A percentile compares a stretch with the other conserved stretches of the same genome.
These are phyloP conservation scores for Cephonodes hylas DNA, from an alignment of 2,888 invertebrate species.

Conservation along the genomic window DNA sequence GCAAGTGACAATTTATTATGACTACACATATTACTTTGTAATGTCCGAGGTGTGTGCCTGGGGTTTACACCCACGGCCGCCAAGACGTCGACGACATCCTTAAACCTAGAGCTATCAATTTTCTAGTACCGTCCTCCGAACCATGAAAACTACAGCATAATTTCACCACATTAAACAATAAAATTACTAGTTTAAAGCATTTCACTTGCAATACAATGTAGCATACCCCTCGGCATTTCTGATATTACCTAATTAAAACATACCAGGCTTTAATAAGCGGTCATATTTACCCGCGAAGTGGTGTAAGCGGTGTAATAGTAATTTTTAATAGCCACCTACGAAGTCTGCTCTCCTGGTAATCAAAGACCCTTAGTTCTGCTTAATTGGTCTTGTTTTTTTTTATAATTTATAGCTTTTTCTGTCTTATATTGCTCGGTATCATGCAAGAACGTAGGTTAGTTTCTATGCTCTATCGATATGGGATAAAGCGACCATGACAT, in stretches of 20 bases:
- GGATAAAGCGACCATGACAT: too few species aligned
- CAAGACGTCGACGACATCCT: too few species aligned
- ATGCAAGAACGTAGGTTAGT: not conserved
- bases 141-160: too few species aligned
- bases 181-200: not conserved
- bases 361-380: not conserved
- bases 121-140: too few species aligned
- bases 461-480: too few species aligned
- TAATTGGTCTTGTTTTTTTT: not conserved
- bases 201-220: not conserved
- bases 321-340: not conserved
- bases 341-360: not conserved
- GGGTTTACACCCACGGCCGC: too few species aligned
- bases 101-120: too few species aligned
- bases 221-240: not conserved
- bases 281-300: not conserved
- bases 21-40: too few species aligned
- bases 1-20: too few species aligned
- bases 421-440: not conserved
- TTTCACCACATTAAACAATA: too few species aligned
- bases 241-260: not conserved
- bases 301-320: not conserved
- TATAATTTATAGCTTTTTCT: not conserved
- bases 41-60: too few species aligned
- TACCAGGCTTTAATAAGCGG: not conserved